phyloP scores from a whole-genome alignment of 2,888 invertebrate species.

The Dusona sp. region DNA sequence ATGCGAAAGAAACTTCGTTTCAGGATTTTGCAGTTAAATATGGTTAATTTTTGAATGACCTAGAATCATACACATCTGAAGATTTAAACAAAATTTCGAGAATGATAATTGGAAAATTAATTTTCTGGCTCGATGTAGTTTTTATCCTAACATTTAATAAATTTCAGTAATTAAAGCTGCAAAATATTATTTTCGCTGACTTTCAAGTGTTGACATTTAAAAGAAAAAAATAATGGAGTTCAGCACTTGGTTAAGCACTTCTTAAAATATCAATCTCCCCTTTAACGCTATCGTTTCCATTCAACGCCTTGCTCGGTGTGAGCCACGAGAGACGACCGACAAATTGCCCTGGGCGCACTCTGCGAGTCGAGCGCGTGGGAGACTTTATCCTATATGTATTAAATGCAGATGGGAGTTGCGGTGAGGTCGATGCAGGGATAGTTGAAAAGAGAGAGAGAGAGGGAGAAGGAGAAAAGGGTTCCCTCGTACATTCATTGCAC shows the following conservation, averaged over 20 bases:
- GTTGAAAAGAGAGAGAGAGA: constrained; percentile 37
- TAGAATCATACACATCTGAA: no score
- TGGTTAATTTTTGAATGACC: no score
- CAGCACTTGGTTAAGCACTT: neutral
- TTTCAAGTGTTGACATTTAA: neutral
- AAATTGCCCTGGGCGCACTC: constrained; percentile 67
- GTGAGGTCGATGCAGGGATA: constrained; percentile 69
- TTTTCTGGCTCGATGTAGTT: no score
- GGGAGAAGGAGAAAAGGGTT: constrained; percentile 42
- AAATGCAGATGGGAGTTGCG: constrained; percentile 70
- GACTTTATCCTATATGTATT: constrained; percentile 55
- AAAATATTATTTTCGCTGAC: neutral
- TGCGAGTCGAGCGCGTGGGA: constrained; percentile 71
- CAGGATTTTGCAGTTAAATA: no score
- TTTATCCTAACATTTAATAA: neutral
- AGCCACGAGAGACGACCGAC: constrained; percentile 67
- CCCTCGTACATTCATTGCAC: constrained; percentile 54
- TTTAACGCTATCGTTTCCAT: constrained; percentile 60
- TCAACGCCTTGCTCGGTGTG: constrained; percentile 61
- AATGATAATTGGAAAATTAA: no score
- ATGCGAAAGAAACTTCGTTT: no score
- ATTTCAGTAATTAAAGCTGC: neutral
- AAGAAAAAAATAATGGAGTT: neutral
- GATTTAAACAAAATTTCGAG: no score
- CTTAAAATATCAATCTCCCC: constrained; percentile 58